Percentiles rank a stretch among this genome's conserved stretches.
Conservation (phyloP, 2,797 vertebrate species). For the Takifugu ocellatus region DNA sequence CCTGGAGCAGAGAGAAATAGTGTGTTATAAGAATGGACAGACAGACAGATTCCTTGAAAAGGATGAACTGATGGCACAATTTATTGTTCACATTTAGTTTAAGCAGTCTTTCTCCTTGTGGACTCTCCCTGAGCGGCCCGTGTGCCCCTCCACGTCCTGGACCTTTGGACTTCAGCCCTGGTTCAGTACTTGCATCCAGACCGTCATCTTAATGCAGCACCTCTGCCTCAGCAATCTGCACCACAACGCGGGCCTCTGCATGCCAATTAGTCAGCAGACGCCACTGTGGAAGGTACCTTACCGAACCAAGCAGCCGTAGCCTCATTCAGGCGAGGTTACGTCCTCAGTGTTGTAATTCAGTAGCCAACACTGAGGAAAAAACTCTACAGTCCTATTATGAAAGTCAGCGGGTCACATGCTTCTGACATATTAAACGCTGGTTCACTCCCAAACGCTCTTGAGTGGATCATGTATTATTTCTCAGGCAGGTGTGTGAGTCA, state of each 20-base stretch:
- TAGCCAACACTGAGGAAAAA: conserved; percentile 37
- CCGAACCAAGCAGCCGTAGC: conserved; percentile 62
- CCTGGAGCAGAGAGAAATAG: too few species aligned
- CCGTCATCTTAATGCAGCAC: conserved; percentile 19
- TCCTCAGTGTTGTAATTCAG: conserved; percentile 69
- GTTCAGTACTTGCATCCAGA: background rate
- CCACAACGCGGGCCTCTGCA: conserved; percentile 51
- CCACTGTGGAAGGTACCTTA: conserved; percentile 49
- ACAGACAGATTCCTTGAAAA: too few species aligned
- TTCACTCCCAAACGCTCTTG: background rate
- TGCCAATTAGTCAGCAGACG: conserved; percentile 57
- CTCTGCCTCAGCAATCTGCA: conserved; percentile 40
- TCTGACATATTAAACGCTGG: conserved; percentile 54
- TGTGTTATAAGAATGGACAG: too few species aligned
- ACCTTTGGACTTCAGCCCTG: background rate
- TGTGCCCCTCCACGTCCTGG: background rate
- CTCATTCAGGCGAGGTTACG: conserved; percentile 63
- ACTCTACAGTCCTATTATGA: conserved; percentile 58
- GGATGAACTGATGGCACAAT: too few species aligned
- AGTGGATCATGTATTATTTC: conserved; percentile 45
- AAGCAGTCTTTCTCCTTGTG: too few species aligned
- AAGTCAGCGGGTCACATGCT: conserved; percentile 57
- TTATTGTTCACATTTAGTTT: too few species aligned
- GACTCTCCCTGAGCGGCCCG: too few species aligned
- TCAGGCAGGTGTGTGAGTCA: conserved; percentile 6